These are phyloP conservation scores for Blennius ocellaris DNA, from an alignment of 2,113 vertebrate species.

Conservation along the genomic window DNA sequence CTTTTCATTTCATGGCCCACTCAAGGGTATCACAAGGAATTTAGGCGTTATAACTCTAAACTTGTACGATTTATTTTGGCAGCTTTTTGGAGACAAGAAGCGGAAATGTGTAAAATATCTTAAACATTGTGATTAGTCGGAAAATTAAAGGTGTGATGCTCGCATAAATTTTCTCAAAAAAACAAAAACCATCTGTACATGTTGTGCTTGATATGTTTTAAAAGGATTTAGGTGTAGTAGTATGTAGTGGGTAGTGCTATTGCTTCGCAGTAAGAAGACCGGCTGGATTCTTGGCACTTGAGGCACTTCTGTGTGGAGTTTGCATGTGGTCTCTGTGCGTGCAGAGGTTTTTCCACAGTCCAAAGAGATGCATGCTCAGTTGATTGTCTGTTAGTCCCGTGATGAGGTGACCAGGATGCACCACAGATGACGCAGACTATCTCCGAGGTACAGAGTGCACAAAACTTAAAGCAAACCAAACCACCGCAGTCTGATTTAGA, in stretches of 20 bases:
- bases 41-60: slow-evolving; percentile 10
- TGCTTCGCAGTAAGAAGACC: too few species aligned
- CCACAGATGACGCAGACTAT: too few species aligned
- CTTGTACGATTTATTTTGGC: slow-evolving; percentile 54
- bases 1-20: slow-evolving; percentile 12
- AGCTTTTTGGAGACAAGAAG: slow-evolving; percentile 53
- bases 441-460: too few species aligned
- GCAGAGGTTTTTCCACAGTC: too few species aligned
- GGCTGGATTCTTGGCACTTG: too few species aligned
- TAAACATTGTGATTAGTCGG: slow-evolving; percentile 64
- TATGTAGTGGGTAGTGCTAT: too few species aligned
- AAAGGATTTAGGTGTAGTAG: slow-evolving; percentile 1
- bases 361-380: too few species aligned
- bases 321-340: too few species aligned
- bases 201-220: slow-evolving; percentile 33
- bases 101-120: slow-evolving; percentile 67
- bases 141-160: slow-evolving; percentile 34
- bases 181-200: slow-evolving; percentile 77
- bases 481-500: slow-evolving; percentile 17
- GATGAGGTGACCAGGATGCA: too few species aligned
- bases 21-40: background rate
- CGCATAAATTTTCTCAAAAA: slow-evolving; percentile 32
- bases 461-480: too few species aligned
- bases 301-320: too few species aligned
- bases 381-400: too few species aligned